Evolutionary conservation across 2,113 vertebrate species (phyloP), one percentile per base, ranked within the genome.

Genomic region (Alethe castanea): DNA sequence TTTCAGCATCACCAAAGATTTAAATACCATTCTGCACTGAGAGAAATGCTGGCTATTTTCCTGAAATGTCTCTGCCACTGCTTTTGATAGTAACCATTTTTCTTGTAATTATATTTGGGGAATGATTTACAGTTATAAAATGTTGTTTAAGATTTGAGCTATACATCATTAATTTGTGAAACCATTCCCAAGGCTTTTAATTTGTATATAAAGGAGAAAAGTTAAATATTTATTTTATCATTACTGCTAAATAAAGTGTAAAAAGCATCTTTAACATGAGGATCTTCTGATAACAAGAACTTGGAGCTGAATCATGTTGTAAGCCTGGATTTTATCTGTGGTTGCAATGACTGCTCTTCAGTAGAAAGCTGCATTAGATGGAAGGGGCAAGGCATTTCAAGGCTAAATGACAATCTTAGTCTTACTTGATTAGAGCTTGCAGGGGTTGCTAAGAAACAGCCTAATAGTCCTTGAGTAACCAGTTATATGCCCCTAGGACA

Each of bases 371-470:
- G 5, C 47, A 44, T 96, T 92, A 90, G 82, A 71, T 86, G 84
- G 79, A 94, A 86, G 81, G 81, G 86, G n/a, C 87, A 91, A 95
- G 81, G 62, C 84, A 74, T 96, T 96, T 94, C 95, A 94, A 96
- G 95, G 97, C 96, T 98, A 96, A 98, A 97, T 92, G 92, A 86
- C 96, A 96, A 84, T 97, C 95, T 97, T 97, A 89, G 97, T 97
- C 96, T 98, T 97, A 98, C 98, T 98, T 98, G 97, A 98, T 98
- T 98, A 95, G 92, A 96, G 98, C 97, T 97, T 97, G 97, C 96
- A 91, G 96, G 95, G 94, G 98, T 99, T 99, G 98, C 98, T 98
- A 98, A 98, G 99, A 97, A 97, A 99, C 97, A 73, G 91, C 95
- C 94, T 96, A 98, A 98, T 97, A 98, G 97, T 97, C 98, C 98